Conservation (phyloP, 2,797 vertebrate genomes). For the Spatula clypeata region DNA sequence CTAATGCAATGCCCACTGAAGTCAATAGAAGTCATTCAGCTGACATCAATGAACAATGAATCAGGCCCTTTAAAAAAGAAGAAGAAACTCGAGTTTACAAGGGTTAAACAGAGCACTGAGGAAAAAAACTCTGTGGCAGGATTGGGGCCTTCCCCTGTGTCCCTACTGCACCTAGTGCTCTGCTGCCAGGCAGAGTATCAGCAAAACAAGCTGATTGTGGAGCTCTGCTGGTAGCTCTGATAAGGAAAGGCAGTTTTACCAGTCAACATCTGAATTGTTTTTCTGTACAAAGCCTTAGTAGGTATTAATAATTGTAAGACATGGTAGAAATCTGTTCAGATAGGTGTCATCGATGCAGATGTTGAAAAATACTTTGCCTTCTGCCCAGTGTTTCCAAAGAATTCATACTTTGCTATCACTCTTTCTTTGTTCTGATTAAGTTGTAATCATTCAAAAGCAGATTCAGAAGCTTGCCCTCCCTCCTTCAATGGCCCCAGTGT, state of each 20-base stretch:
- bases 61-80: constrained; percentile 61
- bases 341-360: constrained; percentile 7
- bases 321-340: constrained; percentile 41
- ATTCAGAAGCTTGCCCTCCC: constrained; percentile 60
- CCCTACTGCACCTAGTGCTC: neutral
- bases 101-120: constrained; percentile 54
- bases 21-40: constrained; percentile 73
- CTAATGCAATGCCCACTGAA: constrained; percentile 55
- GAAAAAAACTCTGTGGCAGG: neutral
- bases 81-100: constrained; percentile 55
- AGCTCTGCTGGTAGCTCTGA: neutral
- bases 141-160: neutral
- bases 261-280: constrained; percentile 16
- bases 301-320: constrained; percentile 38
- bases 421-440: constrained; percentile 63
- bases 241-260: neutral
- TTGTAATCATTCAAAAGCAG: constrained; percentile 49
- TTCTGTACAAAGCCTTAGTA: neutral
- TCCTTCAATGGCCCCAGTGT: constrained; percentile 2
- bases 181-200: neutral
- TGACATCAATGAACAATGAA: constrained; percentile 65
- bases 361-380: constrained; percentile 36
- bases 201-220: neutral
- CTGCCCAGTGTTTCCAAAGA: constrained; percentile 26
- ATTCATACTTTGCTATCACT: constrained; percentile 26